These are phyloP conservation scores for Sericinus montela DNA, from an alignment of 2,888 invertebrate genomes.

Conservation along the genomic window DNA sequence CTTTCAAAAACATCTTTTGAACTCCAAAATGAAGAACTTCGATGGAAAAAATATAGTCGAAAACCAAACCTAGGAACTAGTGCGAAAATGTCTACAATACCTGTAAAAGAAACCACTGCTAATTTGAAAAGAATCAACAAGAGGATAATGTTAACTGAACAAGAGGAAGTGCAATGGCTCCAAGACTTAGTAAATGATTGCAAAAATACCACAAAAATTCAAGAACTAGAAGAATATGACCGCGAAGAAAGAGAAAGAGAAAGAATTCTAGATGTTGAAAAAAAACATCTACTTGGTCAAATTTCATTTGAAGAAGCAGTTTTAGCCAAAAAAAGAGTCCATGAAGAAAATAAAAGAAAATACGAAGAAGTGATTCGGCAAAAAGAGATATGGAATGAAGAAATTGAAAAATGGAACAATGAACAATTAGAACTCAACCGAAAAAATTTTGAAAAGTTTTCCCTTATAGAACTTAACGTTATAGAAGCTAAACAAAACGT, in stretches of 20 bases:
- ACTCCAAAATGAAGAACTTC: slow-evolving; percentile 43
- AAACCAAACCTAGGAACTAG: slow-evolving; percentile 29
- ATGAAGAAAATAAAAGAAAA: slow-evolving; percentile 69
- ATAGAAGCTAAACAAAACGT: slow-evolving; percentile 48
- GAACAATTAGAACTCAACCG: slow-evolving; percentile 68
- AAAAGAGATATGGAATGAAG: slow-evolving; percentile 61
- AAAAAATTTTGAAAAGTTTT: slow-evolving; percentile 61
- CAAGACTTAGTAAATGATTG: slow-evolving; percentile 68
- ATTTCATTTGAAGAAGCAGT: slow-evolving; percentile 80
- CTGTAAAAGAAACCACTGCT: slow-evolving; percentile 70
- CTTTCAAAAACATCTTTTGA: slow-evolving; percentile 38
- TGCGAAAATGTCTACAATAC: background rate
- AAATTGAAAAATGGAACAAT: slow-evolving; percentile 74
- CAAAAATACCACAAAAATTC: slow-evolving; percentile 55
- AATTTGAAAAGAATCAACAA: slow-evolving; percentile 75
- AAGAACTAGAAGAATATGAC: slow-evolving; percentile 62
- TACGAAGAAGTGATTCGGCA: slow-evolving; percentile 71
- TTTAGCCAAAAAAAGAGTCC: slow-evolving; percentile 71
- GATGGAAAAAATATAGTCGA: slow-evolving; percentile 29
- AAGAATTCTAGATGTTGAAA: slow-evolving; percentile 74
- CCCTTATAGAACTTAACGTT: slow-evolving; percentile 48
- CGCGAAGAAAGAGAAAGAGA: slow-evolving; percentile 68
- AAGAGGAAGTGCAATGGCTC: slow-evolving; percentile 72
- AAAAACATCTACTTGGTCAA: slow-evolving; percentile 78
- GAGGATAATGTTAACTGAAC: slow-evolving; percentile 60